Conservation (phyloP, 2,797 vertebrate genomes). For the Sebastolobus alascanus region DNA sequence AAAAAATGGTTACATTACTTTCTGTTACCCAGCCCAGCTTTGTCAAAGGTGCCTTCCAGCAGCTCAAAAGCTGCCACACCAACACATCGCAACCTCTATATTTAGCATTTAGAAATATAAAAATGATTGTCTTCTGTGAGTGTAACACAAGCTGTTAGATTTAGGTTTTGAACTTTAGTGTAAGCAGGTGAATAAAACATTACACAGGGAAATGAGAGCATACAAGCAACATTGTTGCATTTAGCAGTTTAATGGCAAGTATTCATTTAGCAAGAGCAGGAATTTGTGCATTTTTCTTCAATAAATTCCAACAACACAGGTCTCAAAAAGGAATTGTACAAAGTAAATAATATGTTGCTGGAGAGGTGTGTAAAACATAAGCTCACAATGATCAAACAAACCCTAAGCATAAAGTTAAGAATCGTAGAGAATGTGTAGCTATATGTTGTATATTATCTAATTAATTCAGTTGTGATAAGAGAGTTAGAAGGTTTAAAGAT, state of each 20-base stretch:
- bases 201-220: background rate
- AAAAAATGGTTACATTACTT: background rate
- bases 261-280: background rate
- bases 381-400: background rate
- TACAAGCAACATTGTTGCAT: background rate
- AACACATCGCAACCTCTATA: background rate
- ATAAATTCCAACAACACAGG: background rate
- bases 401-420: background rate
- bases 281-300: background rate
- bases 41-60: background rate
- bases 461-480: background rate
- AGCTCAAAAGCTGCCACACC: background rate
- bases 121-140: background rate
- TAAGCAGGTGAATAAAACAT: background rate
- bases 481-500: background rate
- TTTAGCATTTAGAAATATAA: background rate
- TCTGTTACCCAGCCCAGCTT: background rate
- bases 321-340: background rate
- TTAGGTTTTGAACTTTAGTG: background rate
- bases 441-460: background rate
- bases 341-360: background rate
- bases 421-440: background rate
- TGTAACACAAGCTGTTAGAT: background rate
- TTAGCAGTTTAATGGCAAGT: background rate
- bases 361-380: background rate